These are phyloP conservation scores for Diabrotica balteata DNA, from an alignment of 2,888 invertebrate genomes.

Conservation along the genomic window DNA sequence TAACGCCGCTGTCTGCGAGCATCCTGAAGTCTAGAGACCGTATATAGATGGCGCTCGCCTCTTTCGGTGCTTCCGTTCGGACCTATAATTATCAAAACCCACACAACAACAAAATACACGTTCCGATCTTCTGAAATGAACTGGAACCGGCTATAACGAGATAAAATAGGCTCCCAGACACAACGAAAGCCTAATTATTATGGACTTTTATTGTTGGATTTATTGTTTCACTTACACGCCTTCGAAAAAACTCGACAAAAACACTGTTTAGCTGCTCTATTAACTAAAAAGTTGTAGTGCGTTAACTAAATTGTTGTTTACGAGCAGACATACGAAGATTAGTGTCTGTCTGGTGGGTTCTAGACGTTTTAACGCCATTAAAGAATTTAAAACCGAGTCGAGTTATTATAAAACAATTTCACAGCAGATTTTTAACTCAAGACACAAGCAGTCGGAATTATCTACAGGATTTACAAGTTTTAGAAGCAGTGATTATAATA, in stretches of 20 bases:
- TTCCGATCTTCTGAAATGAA: conserved; percentile 32
- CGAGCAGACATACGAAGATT: too few species aligned
- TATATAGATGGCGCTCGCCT: conserved; percentile 17
- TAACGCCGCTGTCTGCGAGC: conserved; percentile 4
- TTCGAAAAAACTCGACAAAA: conserved; percentile 7
- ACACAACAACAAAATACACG: conserved; percentile 43
- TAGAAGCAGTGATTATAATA: too few species aligned
- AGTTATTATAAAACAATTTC: too few species aligned
- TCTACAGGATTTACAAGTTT: too few species aligned
- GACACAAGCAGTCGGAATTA: too few species aligned
- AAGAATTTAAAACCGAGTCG: too few species aligned
- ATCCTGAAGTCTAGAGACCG: not conserved
- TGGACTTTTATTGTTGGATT: conserved; percentile 37
- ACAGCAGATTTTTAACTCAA: too few species aligned
- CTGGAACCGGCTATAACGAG: conserved; percentile 43
- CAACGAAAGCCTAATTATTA: conserved; percentile 39
- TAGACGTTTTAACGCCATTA: too few species aligned
- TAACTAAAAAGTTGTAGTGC: conserved; percentile 7
- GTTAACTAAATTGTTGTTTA: not conserved
- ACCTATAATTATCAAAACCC: conserved; percentile 58
- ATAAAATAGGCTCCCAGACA: conserved; percentile 23
- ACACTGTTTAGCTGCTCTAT: conserved; percentile 5
- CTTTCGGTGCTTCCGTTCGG: conserved; percentile 52
- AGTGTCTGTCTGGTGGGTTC: too few species aligned
- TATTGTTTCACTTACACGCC: conserved; percentile 31